phyloP scores from a whole-genome alignment of 2,888 invertebrate genomes.

The Hololepta plana region DNA sequence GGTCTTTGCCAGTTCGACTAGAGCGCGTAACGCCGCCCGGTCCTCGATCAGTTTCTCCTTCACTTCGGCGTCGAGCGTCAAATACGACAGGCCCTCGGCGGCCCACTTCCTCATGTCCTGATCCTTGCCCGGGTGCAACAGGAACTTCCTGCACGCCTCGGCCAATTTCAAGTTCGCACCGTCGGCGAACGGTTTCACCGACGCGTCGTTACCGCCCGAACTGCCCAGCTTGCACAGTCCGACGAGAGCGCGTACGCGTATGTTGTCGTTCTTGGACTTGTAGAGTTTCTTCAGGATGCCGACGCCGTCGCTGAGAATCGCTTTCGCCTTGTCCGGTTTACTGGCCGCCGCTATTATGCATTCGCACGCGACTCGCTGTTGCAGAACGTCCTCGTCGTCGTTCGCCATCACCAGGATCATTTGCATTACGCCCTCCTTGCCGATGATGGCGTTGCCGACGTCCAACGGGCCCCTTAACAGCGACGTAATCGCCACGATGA shows the following conservation, averaged over 20 bases:
- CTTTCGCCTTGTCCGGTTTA: slow-evolving; percentile 90
- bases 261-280: slow-evolving; percentile 73
- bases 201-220: slow-evolving; percentile 88
- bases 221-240: slow-evolving; percentile 93
- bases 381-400: slow-evolving; percentile 75
- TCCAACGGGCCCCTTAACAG: slow-evolving; percentile 82
- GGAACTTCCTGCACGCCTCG: slow-evolving; percentile 81
- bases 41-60: slow-evolving; percentile 93
- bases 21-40: slow-evolving; percentile 56
- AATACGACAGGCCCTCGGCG: slow-evolving; percentile 88
- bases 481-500: slow-evolving; percentile 74
- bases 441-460: slow-evolving; percentile 73
- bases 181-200: slow-evolving; percentile 87
- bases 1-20: slow-evolving; percentile 75
- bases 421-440: slow-evolving; percentile 63
- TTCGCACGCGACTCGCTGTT: slow-evolving; percentile 87
- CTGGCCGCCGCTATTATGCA: slow-evolving; percentile 92
- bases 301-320: slow-evolving; percentile 67
- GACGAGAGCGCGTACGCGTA: slow-evolving; percentile 75
- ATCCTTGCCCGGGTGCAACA: slow-evolving; percentile 75
- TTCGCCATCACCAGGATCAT: slow-evolving; percentile 96
- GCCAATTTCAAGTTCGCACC: slow-evolving; percentile 85
- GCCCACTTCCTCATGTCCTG: slow-evolving; percentile 89
- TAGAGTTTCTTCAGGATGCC: slow-evolving; percentile 89
- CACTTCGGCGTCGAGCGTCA: slow-evolving; percentile 95